phyloP scores from a whole-genome alignment of 2,113 vertebrate genomes.

The Pachypanchax playfairii region DNA sequence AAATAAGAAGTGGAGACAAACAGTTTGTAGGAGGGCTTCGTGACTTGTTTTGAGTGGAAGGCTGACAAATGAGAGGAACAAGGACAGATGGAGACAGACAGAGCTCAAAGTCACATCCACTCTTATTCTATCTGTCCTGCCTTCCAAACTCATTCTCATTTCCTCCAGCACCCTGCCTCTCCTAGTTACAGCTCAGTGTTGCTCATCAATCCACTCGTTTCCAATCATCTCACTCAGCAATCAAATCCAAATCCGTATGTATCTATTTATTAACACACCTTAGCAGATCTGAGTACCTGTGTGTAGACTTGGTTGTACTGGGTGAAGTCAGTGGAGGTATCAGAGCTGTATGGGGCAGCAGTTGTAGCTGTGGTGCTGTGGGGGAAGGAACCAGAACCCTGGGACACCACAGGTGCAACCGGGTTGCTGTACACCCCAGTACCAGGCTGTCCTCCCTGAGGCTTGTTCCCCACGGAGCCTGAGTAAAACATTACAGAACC shows the following conservation, averaged over 20 bases:
- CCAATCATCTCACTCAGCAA: constrained; percentile 21
- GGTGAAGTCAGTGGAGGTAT: constrained; percentile 82
- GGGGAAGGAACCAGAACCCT: constrained; percentile 72
- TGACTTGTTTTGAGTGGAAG: constrained; percentile 35
- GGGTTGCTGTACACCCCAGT: constrained; percentile 73
- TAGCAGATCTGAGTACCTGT: constrained; percentile 65
- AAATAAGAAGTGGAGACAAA: constrained; percentile 32
- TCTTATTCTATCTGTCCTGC: constrained; percentile 54
- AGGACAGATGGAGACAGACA: constrained; percentile 66
- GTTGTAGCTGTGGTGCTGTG: constrained; percentile 60
- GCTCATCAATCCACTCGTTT: constrained; percentile 24
- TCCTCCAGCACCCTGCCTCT: constrained; percentile 37
- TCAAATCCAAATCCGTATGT: neutral
- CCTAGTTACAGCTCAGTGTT: constrained; percentile 37
- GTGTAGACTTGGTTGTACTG: constrained; percentile 85
- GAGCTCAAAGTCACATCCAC: constrained; percentile 50
- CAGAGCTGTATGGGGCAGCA: constrained; percentile 79
- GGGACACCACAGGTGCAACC: constrained; percentile 79
- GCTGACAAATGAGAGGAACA: constrained; percentile 39
- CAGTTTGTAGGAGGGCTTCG: constrained; percentile 36
- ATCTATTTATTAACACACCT: neutral
- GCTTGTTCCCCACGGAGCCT: constrained; percentile 83
- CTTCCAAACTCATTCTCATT: constrained; percentile 43
- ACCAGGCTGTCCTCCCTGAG: constrained; percentile 73
- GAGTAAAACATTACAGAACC: neutral